Evolutionary conservation across 2,888 invertebrate genomes (phyloP).

Genomic region (Branchipolynoe longqiensis): DNA sequence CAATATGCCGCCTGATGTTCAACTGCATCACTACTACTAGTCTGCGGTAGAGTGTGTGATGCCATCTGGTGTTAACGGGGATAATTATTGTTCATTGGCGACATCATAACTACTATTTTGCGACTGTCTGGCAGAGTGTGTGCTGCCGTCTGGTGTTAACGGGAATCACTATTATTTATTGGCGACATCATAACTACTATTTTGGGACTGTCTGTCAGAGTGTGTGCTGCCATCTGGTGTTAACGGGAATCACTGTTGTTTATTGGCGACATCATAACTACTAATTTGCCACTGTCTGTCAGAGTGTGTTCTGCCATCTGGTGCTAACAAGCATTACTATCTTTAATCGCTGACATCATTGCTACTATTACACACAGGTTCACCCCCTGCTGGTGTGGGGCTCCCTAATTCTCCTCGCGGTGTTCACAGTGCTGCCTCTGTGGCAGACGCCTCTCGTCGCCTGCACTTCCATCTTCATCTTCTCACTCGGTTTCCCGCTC

Average conservation of each 20-base stretch:
- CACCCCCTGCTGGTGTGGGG: background rate
- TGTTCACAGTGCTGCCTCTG: background rate
- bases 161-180: too few relatives aligned
- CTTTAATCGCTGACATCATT: background rate
- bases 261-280: background rate
- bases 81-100: too few relatives aligned
- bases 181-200: background rate
- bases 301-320: background rate
- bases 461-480: background rate
- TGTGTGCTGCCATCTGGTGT: background rate
- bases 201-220: background rate
- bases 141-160: too few relatives aligned
- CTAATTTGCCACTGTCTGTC: background rate
- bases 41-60: background rate
- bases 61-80: too few relatives aligned
- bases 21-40: background rate
- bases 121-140: background rate
- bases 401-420: background rate
- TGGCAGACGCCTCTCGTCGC: constrained; percentile 17
- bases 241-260: background rate
- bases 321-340: background rate
- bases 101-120: background rate
- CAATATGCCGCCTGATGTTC: too few relatives aligned
- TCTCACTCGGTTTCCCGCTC: constrained; percentile 21
- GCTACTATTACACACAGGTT: background rate